Evolutionary conservation across 2,888 invertebrate genomes (phyloP), one percentile per base, ranked within the genome.

Genomic region (Amphipoea lucens): DNA sequence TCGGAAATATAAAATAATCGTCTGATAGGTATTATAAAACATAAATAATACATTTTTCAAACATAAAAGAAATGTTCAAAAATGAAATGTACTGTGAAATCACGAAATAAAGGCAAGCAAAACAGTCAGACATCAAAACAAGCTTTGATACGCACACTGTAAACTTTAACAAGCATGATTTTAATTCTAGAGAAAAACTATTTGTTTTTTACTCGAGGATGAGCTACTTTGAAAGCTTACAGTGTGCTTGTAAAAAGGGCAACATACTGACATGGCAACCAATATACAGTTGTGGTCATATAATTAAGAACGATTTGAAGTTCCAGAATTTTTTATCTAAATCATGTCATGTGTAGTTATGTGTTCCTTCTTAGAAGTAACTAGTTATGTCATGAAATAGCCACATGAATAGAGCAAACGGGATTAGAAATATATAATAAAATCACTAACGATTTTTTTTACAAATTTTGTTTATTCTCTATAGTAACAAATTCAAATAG

Each of bases 21-120:
- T 7, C 42, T 57, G 11, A 48, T 57, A 36, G 5, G 17, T 71
- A 60, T 48, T 48, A 7, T 51, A 17, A 51, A 45, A 70, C n/a
- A 51, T 23, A 60, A 57, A 45, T 54, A 36, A 60, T 48, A 42
- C 29, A 60, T 40, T 73, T 1, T 62, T 5, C 29, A 62, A 62
- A 20, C 65, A 29, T 2, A 70, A 42, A 60, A 40, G 0, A 78
- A 40, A 79, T 83, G 79, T 79, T 74, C 17, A 66, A 76, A 76
- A 85, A 81, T 82, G 79, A 82, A 87, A 85, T 85, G 88, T 76
- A 72, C 82, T 81, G 45, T 85, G 85, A 63, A 63, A 82, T 76
- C 40, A 85, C 86, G 54, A 77, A 54, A 87, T 83, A 74, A 87
- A 89, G 82, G 90, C 91, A 92, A 91, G 89, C 92, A 83, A 78